Conservation (phyloP, 1,140 invertebrate genomes). For the Drosophila pachea region DNA sequence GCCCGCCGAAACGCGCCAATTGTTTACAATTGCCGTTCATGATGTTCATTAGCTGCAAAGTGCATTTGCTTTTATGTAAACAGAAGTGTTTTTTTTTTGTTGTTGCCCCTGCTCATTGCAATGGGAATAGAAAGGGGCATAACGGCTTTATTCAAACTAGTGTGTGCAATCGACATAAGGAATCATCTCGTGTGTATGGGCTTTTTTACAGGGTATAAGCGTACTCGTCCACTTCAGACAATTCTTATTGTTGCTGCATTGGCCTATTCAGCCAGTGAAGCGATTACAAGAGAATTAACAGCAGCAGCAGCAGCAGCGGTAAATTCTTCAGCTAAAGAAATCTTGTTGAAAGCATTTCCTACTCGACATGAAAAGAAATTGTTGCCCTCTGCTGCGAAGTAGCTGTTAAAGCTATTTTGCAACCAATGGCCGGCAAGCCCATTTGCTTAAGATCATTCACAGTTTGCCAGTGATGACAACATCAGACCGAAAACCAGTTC, state of each 20-base stretch:
- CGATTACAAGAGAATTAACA: constrained; percentile 28
- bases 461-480: constrained; percentile 42
- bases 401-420: constrained; percentile 39
- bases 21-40: constrained; percentile 62
- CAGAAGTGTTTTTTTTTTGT: constrained; percentile 17
- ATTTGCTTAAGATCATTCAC: constrained; percentile 55
- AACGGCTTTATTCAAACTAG: neutral
- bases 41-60: constrained; percentile 40
- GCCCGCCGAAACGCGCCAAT: constrained; percentile 28
- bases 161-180: neutral
- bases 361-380: constrained; percentile 54
- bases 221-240: neutral
- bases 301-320: constrained; percentile 41
- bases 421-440: constrained; percentile 13
- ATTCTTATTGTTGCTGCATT: constrained; percentile 44
- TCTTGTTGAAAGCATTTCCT: constrained; percentile 76
- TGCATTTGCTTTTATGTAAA: constrained; percentile 45
- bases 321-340: constrained; percentile 71
- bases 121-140: neutral
- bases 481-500: constrained; percentile 35
- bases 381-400: constrained; percentile 37
- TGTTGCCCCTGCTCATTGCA: constrained; percentile 2
- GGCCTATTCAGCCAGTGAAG: constrained; percentile 48
- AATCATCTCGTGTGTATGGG: neutral
- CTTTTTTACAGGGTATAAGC: neutral